Conservation (phyloP, 2,888 invertebrate species). For the Andrena marginata region DNA sequence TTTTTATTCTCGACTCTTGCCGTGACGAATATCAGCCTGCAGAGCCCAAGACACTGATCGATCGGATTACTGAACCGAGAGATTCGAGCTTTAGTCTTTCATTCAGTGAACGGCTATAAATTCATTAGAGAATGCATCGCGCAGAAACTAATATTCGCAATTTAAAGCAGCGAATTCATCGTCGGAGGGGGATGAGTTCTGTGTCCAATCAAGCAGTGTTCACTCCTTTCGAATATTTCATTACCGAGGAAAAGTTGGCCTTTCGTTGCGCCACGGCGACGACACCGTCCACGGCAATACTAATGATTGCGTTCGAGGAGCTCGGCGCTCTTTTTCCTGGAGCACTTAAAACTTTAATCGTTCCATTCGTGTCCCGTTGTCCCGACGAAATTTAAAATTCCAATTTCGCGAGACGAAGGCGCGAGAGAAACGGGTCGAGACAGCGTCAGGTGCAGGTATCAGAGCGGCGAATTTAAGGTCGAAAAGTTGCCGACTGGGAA, state of each 20-base stretch:
- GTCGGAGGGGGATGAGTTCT: background rate
- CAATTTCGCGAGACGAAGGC: constrained; percentile 4
- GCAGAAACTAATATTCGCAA: background rate
- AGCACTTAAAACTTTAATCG: constrained; percentile 32
- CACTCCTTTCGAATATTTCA: background rate
- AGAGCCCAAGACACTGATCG: background rate
- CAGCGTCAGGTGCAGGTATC: background rate
- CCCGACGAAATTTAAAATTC: constrained; percentile 30
- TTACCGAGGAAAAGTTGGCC: background rate
- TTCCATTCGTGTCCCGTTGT: constrained; percentile 6
- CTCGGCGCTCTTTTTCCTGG: background rate
- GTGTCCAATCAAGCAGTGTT: background rate
- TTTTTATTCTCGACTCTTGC: no score
- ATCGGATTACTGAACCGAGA: background rate
- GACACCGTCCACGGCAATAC: background rate
- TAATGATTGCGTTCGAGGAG: background rate
- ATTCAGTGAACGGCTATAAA: background rate
- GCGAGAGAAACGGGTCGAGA: background rate
- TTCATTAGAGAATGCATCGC: background rate
- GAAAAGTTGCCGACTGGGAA: constrained; percentile 10
- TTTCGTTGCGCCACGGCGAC: no score
- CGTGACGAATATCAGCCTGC: no score
- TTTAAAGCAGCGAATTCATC: background rate
- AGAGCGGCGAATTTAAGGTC: background rate
- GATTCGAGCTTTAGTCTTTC: background rate